phyloP scores from a whole-genome alignment of 2,888 invertebrate species.

The Cheilosia soror region DNA sequence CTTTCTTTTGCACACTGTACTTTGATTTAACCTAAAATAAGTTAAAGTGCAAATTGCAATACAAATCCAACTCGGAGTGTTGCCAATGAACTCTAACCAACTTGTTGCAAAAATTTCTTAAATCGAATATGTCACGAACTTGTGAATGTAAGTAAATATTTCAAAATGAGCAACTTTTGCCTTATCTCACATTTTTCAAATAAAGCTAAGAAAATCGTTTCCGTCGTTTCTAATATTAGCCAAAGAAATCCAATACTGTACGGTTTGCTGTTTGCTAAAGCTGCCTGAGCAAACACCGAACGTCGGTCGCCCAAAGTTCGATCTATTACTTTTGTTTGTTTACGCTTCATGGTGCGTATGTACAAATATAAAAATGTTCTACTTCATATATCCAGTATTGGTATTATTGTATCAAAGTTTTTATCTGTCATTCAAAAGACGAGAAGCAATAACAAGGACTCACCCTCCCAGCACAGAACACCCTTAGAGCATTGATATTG shows the following conservation, averaged over 20 bases:
- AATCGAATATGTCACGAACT: not conserved
- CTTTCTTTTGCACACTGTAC: not conserved
- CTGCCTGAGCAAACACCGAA: constrained; percentile 71
- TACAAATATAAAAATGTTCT: not conserved
- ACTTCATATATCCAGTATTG: constrained; percentile 17
- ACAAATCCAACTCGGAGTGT: not conserved
- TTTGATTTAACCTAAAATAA: not conserved
- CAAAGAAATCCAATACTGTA: constrained; percentile 60
- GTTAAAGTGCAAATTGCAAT: not conserved
- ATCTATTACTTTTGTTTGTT: constrained; percentile 73
- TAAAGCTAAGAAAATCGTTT: constrained; percentile 43
- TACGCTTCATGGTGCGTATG: constrained; percentile 44
- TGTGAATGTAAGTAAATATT: not conserved
- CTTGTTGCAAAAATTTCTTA: not conserved
- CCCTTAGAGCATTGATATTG: constrained; percentile 25
- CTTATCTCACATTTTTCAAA: not conserved
- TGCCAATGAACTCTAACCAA: not conserved
- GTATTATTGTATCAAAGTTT: constrained; percentile 68
- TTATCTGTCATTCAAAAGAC: constrained; percentile 72
- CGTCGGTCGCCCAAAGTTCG: constrained; percentile 63
- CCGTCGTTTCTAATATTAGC: constrained; percentile 61
- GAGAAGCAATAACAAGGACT: constrained; percentile 71
- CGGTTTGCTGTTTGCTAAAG: constrained; percentile 62
- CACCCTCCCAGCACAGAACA: constrained; percentile 47
- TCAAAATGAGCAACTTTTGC: not conserved